Conservation (phyloP, 2,113 vertebrate genomes). For the Abramis brama region DNA sequence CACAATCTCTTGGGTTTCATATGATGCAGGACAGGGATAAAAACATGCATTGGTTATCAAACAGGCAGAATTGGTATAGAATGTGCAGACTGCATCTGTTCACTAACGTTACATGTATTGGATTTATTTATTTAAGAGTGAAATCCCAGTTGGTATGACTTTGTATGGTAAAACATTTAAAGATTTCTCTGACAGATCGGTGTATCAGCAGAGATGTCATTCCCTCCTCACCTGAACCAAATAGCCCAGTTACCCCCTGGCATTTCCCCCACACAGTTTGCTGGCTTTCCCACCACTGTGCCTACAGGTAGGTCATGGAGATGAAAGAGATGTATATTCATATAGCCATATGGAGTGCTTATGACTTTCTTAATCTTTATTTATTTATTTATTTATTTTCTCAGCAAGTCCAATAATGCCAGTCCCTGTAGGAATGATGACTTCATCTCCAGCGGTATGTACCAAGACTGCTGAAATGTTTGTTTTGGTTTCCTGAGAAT, state of each 20-base stretch:
- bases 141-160: neutral
- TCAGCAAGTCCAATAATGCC: slow-evolving; percentile 95
- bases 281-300: slow-evolving; percentile 90
- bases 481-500: neutral
- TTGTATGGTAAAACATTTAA: neutral
- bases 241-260: slow-evolving; percentile 91
- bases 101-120: neutral
- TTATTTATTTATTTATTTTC: slow-evolving; percentile 22
- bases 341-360: too few species aligned
- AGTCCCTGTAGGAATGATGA: slow-evolving; percentile 97
- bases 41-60: neutral
- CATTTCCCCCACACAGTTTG: slow-evolving; percentile 92
- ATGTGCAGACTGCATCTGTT: neutral
- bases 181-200: slow-evolving; percentile 73
- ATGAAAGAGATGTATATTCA: neutral
- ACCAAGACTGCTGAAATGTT: neutral
- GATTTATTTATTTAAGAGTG: too few species aligned
- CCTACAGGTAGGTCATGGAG: slow-evolving; percentile 78
- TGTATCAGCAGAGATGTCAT: slow-evolving; percentile 84
- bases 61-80: neutral
- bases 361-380: neutral
- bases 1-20: too few species aligned
- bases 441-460: slow-evolving; percentile 83
- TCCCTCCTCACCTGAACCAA: slow-evolving; percentile 95
- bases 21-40: neutral